Evolutionary conservation across 35 echinoderm and acorn worm genomes (phyloP).

Genomic region (Chiridota heheva): DNA sequence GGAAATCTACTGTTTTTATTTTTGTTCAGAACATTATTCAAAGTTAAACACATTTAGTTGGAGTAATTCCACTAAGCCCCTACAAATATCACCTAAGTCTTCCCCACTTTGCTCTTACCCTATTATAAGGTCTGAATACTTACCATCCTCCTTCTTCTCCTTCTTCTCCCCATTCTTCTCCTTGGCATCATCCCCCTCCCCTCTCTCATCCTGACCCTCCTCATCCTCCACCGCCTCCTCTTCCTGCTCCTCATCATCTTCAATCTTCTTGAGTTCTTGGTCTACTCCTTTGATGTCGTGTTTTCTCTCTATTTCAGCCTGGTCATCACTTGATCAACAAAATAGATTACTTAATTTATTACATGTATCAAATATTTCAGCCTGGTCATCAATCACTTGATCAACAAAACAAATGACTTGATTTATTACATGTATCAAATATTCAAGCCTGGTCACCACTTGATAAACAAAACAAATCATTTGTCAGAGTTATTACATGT

Average conservation of each 20-base stretch:
- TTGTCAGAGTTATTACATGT: no score
- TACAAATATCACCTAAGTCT: no score
- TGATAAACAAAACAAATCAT: no score
- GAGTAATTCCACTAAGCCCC: no score
- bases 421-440: no score
- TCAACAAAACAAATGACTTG: neutral
- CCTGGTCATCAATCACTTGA: neutral
- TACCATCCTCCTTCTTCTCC: slow-evolving; percentile 33
- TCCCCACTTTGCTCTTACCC: no score
- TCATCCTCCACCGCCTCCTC: no score
- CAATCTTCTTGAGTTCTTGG: slow-evolving; percentile 83
- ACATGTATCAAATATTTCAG: neutral
- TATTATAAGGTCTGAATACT: neutral
- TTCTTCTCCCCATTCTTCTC: slow-evolving; percentile 32
- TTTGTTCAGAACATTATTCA: neutral
- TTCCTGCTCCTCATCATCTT: slow-evolving; percentile 81
- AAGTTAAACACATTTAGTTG: no score
- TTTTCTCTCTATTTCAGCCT: slow-evolving; percentile 74
- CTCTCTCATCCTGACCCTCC: neutral
- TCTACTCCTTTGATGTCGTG: slow-evolving; percentile 97
- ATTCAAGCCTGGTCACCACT: no score
- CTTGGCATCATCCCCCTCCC: slow-evolving; percentile 3
- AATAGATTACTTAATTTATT: neutral
- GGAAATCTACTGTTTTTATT: neutral
- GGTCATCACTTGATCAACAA: slow-evolving; percentile 65